Evolutionary conservation across 2,113 vertebrate genomes (phyloP).

Genomic region (Cyrtonyx montezumae): DNA sequence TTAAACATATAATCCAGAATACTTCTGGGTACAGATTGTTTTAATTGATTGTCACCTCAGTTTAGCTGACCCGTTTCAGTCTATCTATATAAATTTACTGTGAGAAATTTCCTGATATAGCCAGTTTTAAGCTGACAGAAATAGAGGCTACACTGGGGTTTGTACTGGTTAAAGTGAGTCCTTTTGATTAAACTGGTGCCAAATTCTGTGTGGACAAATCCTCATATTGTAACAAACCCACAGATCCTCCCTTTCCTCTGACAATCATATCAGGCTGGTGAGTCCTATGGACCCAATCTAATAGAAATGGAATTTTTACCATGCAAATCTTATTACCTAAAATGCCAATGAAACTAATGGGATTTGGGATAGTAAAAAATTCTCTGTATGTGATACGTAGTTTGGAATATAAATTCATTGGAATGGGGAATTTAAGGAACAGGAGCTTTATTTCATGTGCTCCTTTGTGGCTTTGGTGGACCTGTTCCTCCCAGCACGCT

Average conservation of each 20-base stretch:
- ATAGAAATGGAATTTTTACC: constrained; percentile 78
- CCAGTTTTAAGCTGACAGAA: constrained; percentile 58
- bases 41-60: background rate
- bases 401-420: constrained; percentile 67
- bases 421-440: background rate
- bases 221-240: constrained; percentile 69
- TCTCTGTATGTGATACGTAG: constrained; percentile 50
- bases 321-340: constrained; percentile 79
- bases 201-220: constrained; percentile 73
- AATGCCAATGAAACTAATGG: constrained; percentile 67
- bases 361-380: constrained; percentile 67
- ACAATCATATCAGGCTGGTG: constrained; percentile 73
- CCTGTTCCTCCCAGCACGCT: background rate
- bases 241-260: constrained; percentile 66
- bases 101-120: constrained; percentile 34
- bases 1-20: background rate
- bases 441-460: constrained; percentile 16
- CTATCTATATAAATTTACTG: background rate
- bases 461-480: constrained; percentile 32
- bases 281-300: constrained; percentile 75
- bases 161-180: constrained; percentile 59
- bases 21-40: background rate
- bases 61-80: constrained; percentile 4
- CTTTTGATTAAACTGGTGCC: constrained; percentile 70
- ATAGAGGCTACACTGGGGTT: constrained; percentile 48